A percentile compares a stretch with the other conserved stretches of the same genome.
These are phyloP conservation scores for Carassius auratus DNA, from an alignment of 2,113 vertebrate genomes.

Conservation along the genomic window DNA sequence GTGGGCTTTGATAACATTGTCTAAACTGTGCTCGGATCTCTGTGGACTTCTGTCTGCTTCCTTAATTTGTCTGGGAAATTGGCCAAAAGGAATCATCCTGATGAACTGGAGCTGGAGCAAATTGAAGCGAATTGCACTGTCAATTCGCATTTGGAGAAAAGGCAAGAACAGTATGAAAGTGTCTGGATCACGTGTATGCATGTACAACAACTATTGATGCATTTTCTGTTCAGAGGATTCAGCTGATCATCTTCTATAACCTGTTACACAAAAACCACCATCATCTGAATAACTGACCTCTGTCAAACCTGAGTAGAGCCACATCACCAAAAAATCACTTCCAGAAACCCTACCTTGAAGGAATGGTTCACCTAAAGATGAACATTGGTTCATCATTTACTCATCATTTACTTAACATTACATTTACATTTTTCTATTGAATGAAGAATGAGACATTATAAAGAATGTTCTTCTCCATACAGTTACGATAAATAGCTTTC, in stretches of 20 bases:
- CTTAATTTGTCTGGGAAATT: constrained; percentile 71
- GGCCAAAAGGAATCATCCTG: constrained; percentile 64
- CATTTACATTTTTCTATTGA: background rate
- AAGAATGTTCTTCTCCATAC: background rate
- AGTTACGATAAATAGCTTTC: too few species aligned
- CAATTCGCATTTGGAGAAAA: constrained; percentile 59
- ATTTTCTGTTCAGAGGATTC: background rate
- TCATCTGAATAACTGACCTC: background rate
- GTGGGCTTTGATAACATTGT: constrained; percentile 68
- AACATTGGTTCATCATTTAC: too few species aligned
- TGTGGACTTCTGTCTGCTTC: constrained; percentile 51
- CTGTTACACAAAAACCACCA: background rate
- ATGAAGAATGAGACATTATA: background rate
- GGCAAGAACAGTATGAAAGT: constrained; percentile 47
- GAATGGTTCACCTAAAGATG: too few species aligned
- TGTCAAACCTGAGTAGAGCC: background rate
- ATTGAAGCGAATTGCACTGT: constrained; percentile 72
- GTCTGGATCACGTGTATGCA: background rate
- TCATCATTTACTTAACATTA: background rate
- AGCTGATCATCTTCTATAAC: background rate
- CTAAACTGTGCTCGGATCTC: constrained; percentile 63
- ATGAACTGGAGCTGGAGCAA: constrained; percentile 60
- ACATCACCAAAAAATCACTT: background rate
- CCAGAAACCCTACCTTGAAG: background rate
- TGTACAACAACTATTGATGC: background rate